These are phyloP conservation scores for Parelbella ahira DNA, from an alignment of 2,888 invertebrate species.

Conservation along the genomic window DNA sequence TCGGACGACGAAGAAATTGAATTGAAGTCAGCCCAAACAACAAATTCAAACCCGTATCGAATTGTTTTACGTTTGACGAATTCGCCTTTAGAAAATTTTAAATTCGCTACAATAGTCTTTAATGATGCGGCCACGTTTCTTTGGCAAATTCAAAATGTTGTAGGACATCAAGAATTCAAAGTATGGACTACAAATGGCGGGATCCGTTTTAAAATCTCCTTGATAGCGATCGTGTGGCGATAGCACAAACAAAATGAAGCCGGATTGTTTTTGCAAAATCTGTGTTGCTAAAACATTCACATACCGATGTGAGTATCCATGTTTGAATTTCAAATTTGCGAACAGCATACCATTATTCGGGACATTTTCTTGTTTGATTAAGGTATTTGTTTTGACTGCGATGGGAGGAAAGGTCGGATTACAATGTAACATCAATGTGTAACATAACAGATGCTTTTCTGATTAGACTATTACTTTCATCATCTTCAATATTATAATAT, in stretches of 20 bases:
- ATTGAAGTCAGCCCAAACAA: constrained; percentile 74
- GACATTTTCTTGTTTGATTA: constrained; percentile 27
- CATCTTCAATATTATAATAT: too few species aligned
- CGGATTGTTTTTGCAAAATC: constrained; percentile 54
- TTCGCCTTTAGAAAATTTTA: constrained; percentile 74
- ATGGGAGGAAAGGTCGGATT: constrained; percentile 1
- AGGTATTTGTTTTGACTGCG: constrained; percentile 19
- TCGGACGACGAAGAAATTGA: constrained; percentile 75
- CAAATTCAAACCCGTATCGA: constrained; percentile 80
- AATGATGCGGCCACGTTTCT: constrained; percentile 74
- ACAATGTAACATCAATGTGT: too few species aligned
- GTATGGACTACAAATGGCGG: constrained; percentile 52
- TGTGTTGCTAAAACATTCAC: constrained; percentile 50
- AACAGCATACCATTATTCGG: constrained; percentile 37
- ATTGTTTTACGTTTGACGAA: constrained; percentile 80
- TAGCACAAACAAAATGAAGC: constrained; percentile 56
- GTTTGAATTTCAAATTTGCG: constrained; percentile 53
- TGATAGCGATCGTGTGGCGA: constrained; percentile 69
- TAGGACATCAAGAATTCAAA: constrained; percentile 56
- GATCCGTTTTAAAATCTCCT: constrained; percentile 48
- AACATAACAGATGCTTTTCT: too few species aligned
- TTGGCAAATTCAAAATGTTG: constrained; percentile 65
- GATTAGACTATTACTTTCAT: too few species aligned
- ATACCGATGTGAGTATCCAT: constrained; percentile 47
- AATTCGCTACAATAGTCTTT: constrained; percentile 76